Evolutionary conservation across 2,888 invertebrate species (phyloP).

Genomic region (Agriotes lineatus): DNA sequence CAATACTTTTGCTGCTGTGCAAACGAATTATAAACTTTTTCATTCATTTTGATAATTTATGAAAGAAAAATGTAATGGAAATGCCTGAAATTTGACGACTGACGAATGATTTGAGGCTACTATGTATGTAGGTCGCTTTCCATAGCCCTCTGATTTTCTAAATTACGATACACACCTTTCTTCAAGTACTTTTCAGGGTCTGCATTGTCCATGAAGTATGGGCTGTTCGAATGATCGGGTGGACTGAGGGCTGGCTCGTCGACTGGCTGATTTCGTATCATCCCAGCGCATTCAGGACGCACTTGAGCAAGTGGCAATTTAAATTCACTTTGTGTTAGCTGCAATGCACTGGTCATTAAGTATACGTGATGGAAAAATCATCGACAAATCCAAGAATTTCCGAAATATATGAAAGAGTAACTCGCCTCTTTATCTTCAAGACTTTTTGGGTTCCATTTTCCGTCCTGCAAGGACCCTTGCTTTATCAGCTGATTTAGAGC

Average conservation of each 20-base stretch:
- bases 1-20: constrained; percentile 59
- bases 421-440: constrained; percentile 73
- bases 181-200: constrained; percentile 75
- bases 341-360: constrained; percentile 29
- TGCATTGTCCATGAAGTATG: constrained; percentile 75
- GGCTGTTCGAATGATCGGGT: constrained; percentile 72
- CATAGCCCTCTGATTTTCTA: no score
- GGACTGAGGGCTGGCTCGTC: constrained; percentile 73
- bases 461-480: constrained; percentile 73
- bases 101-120: no score
- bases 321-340: constrained; percentile 78
- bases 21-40: constrained; percentile 60
- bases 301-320: constrained; percentile 77
- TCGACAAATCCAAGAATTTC: not conserved
- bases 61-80: not conserved
- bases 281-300: constrained; percentile 76
- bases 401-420: no score
- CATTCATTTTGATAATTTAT: constrained; percentile 54
- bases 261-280: constrained; percentile 72
- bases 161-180: constrained; percentile 67
- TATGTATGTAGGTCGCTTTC: no score
- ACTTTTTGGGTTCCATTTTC: constrained; percentile 74
- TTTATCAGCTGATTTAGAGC: constrained; percentile 72
- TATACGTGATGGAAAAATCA: not conserved
- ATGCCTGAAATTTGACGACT: not conserved